A percentile compares a stretch with the other conserved stretches of the same genome.
phyloP scores from a whole-genome alignment of 2,797 vertebrate species.

The Siniperca undulata region DNA sequence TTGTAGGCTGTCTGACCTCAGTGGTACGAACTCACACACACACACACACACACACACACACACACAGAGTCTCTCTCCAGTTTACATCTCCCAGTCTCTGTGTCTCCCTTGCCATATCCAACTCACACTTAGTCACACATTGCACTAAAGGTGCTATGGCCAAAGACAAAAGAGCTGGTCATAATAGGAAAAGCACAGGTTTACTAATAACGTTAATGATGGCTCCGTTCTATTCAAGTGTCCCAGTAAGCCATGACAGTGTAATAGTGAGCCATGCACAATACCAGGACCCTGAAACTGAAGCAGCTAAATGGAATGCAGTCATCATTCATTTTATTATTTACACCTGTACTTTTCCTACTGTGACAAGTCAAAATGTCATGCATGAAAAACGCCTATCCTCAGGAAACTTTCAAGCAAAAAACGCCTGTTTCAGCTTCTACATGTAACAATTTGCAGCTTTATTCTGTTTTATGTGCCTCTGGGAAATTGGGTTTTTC shows the following conservation, averaged over 20 bases:
- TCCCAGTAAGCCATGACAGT: not conserved
- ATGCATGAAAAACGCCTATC: not conserved
- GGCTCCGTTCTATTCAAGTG: not conserved
- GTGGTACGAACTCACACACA: conserved; percentile 48
- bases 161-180: not conserved
- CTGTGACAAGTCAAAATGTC: not conserved
- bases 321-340: not conserved
- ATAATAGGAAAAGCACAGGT: not conserved
- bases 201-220: not conserved
- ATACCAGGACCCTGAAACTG: not conserved
- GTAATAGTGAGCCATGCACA: not conserved
- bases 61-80: conserved; percentile 16
- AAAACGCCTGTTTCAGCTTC: not conserved
- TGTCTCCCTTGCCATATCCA: not conserved
- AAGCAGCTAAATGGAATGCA: not conserved
- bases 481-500: not conserved
- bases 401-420: not conserved
- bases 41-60: conserved; percentile 15
- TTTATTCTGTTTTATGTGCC: not conserved
- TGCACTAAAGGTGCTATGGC: not conserved
- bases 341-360: not conserved
- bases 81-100: not conserved
- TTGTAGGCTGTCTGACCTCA: conserved; percentile 44
- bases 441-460: not conserved
- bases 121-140: conserved; percentile 6